Evolutionary conservation across 2,888 invertebrate species (phyloP).

Genomic region (Ypsolopha sequella): DNA sequence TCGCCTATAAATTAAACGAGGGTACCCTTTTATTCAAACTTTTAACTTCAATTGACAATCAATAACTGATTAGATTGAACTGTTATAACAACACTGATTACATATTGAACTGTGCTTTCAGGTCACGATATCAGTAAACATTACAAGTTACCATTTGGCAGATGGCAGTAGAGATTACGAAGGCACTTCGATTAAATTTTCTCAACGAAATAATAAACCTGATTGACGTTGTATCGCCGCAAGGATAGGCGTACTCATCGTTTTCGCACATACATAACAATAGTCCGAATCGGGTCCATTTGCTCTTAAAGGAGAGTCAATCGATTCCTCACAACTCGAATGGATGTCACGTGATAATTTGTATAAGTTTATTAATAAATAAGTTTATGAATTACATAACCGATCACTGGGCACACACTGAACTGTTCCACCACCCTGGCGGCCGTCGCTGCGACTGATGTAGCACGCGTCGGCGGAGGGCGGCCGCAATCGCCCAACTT

Average conservation of each 20-base stretch:
- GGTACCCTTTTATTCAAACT: neutral
- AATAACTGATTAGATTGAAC: constrained; percentile 1
- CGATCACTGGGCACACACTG: constrained; percentile 47
- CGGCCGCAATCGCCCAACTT: constrained; percentile 62
- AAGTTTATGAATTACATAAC: constrained; percentile 68
- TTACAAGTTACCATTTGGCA: constrained; percentile 7
- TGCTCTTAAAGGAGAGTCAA: constrained; percentile 17
- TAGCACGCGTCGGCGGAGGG: constrained; percentile 62
- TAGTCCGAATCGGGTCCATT: constrained; percentile 16
- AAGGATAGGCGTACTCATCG: constrained; percentile 58
- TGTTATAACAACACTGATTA: neutral
- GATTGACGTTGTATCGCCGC: constrained; percentile 48
- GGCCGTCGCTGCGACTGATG: constrained; percentile 64
- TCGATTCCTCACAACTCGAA: constrained; percentile 15
- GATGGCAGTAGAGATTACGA: constrained; percentile 14
- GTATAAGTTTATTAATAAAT: constrained; percentile 61
- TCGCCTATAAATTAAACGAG: neutral
- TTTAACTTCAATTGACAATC: constrained; percentile 3
- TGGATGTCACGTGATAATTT: constrained; percentile 14
- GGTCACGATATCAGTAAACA: neutral
- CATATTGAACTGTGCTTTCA: neutral
- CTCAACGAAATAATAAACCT: constrained; percentile 51
- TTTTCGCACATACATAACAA: constrained; percentile 34
- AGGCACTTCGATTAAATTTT: constrained; percentile 27
- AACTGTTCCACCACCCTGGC: constrained; percentile 61